These are phyloP conservation scores for Helicoverpa zea DNA, from an alignment of 1,140 invertebrate species.

Conservation along the genomic window DNA sequence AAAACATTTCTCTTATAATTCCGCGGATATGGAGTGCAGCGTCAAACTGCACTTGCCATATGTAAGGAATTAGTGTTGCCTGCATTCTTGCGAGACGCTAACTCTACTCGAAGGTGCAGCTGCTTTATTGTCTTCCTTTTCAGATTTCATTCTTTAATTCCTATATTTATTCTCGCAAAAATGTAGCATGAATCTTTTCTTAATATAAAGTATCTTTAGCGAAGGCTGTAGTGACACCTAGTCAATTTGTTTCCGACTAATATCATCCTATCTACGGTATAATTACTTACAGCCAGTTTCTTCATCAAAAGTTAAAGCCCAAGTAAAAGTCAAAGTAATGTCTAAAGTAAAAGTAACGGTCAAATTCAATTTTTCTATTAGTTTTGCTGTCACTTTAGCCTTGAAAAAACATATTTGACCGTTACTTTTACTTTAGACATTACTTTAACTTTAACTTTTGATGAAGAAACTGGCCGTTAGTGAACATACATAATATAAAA, in stretches of 20 bases:
- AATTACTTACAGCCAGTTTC: too few species aligned
- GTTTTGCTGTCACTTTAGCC: too few species aligned
- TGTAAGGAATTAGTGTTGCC: background rate
- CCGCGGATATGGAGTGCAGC: background rate
- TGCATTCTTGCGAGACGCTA: background rate
- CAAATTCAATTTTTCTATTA: too few species aligned
- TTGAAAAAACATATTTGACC: too few species aligned
- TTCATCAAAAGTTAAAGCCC: too few species aligned
- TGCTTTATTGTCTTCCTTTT: background rate
- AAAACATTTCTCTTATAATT: conserved; percentile 9
- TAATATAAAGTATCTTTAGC: background rate
- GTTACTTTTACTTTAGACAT: too few species aligned
- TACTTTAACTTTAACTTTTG: too few species aligned
- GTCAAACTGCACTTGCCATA: too few species aligned
- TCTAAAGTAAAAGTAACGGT: too few species aligned
- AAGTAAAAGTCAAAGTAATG: too few species aligned
- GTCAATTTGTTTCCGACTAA: conserved; percentile 15
- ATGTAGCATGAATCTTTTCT: background rate
- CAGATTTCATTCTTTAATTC: background rate
- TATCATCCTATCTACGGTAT: conserved; percentile 18
- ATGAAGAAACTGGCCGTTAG: too few species aligned
- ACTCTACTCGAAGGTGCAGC: background rate
- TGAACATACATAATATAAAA: conserved; percentile 15
- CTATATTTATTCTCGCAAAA: background rate
- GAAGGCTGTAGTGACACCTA: background rate